These are phyloP conservation scores for Synanthedon myopaeformis DNA, from an alignment of 2,888 invertebrate species.

Conservation along the genomic window DNA sequence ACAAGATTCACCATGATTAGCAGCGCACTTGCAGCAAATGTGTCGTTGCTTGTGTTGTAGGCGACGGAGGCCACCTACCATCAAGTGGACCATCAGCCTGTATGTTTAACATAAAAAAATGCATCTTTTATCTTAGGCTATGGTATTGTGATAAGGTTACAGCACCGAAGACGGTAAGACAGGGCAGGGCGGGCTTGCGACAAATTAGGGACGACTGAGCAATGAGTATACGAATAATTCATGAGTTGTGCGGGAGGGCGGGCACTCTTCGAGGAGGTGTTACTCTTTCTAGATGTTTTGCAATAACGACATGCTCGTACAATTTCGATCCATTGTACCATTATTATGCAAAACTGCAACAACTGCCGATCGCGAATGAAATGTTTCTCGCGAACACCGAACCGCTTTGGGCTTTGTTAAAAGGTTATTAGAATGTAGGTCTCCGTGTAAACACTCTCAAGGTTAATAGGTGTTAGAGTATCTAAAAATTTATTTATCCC, in stretches of 20 bases:
- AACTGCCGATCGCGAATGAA: conserved; percentile 39
- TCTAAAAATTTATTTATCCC: conserved; percentile 11
- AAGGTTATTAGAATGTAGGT: conserved; percentile 63
- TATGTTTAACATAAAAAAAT: background rate
- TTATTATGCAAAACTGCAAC: conserved; percentile 59
- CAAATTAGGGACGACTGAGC: conserved; percentile 12
- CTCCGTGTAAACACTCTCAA: conserved; percentile 40
- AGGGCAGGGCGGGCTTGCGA: background rate
- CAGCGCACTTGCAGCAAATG: too few relatives aligned
- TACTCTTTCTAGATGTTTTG: conserved; percentile 42
- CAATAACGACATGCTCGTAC: conserved; percentile 28
- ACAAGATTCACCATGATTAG: too few relatives aligned
- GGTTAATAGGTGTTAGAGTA: conserved; percentile 28
- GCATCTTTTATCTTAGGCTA: background rate
- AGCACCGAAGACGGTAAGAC: background rate
- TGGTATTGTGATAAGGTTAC: background rate
- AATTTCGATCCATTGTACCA: conserved; percentile 44
- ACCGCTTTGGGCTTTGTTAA: conserved; percentile 48
- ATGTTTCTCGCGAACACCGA: conserved; percentile 36
- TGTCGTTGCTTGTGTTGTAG: too few relatives aligned
- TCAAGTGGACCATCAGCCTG: too few relatives aligned
- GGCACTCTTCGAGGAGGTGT: conserved; percentile 43
- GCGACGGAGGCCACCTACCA: too few relatives aligned
- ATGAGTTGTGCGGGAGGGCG: conserved; percentile 29
- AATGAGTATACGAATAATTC: conserved; percentile 43